Base-by-base conservation (phyloP, 2,113 vertebrate species). In the Sander lucioperca region DNA sequence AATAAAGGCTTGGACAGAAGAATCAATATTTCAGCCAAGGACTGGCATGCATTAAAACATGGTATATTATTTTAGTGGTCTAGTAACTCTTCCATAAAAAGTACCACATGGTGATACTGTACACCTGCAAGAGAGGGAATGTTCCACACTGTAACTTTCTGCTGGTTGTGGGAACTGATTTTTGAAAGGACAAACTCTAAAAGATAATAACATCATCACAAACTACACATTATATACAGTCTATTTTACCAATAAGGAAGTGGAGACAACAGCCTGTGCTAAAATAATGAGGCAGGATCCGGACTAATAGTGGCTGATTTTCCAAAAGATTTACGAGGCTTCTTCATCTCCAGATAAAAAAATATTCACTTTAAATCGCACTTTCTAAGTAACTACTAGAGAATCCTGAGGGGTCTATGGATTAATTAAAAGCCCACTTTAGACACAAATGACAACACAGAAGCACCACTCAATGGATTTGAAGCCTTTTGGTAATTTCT, bases 21-120 rank as follows among this genome's bases (percentile, higher is more conserved):
- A 85, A 93, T 90, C 85, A 7, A 94, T 92, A 90, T 84, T 80
- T 77, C 68, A 86, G 86, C 56, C 76, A 81, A 81, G 80, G 75
- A 81, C 82, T 62, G 65, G 68, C 66, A 39, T 48, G 72, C 75
- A 85, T 75, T 77, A 54, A 81, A 86, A 77, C 71, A 67, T 77
- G 82, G 50, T 68, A 82, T 61, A 73, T 80, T 84, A 66, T 84
- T 86, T 80, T 69, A 75, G 54, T 48, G 54, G 19, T 50, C 30
- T 4, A 25, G 19, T 82, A 74, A 85, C 67, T 61, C 18, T 58
- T 66, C 19, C 39, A 53, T 77, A 85, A 84, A 81, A 78, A 47
- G 21, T 14, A 43, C 3, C 12, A n/a, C 7, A 36, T 11, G 27
- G 18, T 66, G 56, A 30, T 39, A 67, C 18, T 64, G 39, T 39